A percentile compares a stretch with the other conserved stretches of the same genome.
These are phyloP conservation scores for Chouioia cunea DNA, from an alignment of 2,888 invertebrate genomes.

Conservation along the genomic window DNA sequence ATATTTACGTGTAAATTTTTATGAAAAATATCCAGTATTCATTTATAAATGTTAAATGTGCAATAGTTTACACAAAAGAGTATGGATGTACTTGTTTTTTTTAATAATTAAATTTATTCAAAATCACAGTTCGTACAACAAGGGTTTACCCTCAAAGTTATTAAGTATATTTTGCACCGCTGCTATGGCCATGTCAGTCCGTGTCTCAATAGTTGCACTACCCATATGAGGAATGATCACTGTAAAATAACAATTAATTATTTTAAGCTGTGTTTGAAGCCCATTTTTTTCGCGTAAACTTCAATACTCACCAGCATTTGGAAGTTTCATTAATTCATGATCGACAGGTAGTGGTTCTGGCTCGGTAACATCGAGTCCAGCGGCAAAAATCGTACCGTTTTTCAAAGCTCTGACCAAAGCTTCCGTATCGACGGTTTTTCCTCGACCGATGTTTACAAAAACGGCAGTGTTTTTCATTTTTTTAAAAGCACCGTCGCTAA, in stretches of 20 bases:
- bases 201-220: conserved; percentile 83
- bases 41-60: no score
- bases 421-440: conserved; percentile 83
- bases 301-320: conserved; percentile 80
- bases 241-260: conserved; percentile 63
- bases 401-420: conserved; percentile 84
- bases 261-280: conserved; percentile 26
- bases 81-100: no score
- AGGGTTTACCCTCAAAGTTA: conserved; percentile 78
- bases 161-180: conserved; percentile 85
- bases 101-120: no score
- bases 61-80: no score
- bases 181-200: conserved; percentile 82
- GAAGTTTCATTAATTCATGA: conserved; percentile 83
- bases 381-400: conserved; percentile 82
- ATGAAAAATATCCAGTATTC: no score
- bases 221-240: conserved; percentile 90
- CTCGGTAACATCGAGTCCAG: conserved; percentile 91
- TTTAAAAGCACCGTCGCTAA: conserved; percentile 76
- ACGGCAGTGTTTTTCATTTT: conserved; percentile 84
- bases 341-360: conserved; percentile 90
- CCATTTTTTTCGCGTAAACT: neutral
- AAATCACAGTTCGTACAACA: conserved; percentile 69
- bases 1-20: no score
- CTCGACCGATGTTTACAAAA: conserved; percentile 82